Percentiles rank a stretch among this genome's conserved stretches.
phyloP scores from a whole-genome alignment of 2,888 invertebrate species.

The Mythimna pallens region DNA sequence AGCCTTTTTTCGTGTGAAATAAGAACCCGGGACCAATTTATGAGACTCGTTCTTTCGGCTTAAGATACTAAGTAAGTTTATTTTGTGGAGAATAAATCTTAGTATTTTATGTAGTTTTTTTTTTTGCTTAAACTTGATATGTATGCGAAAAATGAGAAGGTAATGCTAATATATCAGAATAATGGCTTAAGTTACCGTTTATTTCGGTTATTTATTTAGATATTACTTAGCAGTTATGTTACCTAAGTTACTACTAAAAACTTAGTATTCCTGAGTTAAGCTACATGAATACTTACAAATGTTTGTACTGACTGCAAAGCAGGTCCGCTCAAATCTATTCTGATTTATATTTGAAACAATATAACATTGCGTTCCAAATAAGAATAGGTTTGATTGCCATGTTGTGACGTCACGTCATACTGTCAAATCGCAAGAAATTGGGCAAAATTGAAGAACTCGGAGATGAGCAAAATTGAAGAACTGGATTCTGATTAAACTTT shows the following conservation, averaged over 20 bases:
- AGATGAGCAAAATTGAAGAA: too few relatives aligned
- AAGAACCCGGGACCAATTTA: slow-evolving; percentile 43
- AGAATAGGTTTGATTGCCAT: too few relatives aligned
- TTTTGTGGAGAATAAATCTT: slow-evolving; percentile 34
- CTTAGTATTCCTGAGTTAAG: too few relatives aligned
- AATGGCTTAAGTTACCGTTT: not conserved
- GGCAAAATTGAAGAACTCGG: too few relatives aligned
- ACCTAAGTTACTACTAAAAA: not conserved
- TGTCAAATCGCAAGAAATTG: too few relatives aligned
- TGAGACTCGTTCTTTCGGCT: slow-evolving; percentile 26
- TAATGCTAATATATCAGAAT: slow-evolving; percentile 8
- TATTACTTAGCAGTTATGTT: not conserved
- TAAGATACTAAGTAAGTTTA: slow-evolving; percentile 22
- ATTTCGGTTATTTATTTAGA: slow-evolving; percentile 6
- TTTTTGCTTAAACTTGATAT: slow-evolving; percentile 10
- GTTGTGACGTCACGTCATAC: too few relatives aligned
- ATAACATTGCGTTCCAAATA: too few relatives aligned
- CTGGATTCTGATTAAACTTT: too few relatives aligned
- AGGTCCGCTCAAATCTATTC: too few relatives aligned
- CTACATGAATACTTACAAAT: too few relatives aligned
- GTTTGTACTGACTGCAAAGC: too few relatives aligned
- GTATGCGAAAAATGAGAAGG: not conserved
- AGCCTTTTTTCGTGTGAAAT: slow-evolving; percentile 31
- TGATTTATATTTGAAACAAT: too few relatives aligned
- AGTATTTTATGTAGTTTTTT: slow-evolving; percentile 33